Base-by-base conservation (phyloP, 1,140 invertebrate genomes). In the Penaeus vannamei region DNA sequence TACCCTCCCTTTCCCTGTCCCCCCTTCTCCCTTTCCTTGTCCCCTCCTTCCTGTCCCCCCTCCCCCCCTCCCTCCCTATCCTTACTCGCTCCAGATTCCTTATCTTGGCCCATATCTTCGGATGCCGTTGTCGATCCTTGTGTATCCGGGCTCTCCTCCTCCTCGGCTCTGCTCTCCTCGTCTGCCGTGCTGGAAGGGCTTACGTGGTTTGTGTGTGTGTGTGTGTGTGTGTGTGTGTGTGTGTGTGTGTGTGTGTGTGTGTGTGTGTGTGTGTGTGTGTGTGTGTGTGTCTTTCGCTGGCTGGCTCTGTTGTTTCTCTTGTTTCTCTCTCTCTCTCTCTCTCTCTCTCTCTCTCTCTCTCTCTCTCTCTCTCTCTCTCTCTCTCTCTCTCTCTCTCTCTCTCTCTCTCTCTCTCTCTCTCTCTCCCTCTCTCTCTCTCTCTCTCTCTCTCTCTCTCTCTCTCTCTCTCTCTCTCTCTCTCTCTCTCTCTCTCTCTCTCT, bases 251-350 rank as follows among this genome's bases (percentile, higher is more conserved):
- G n/a, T n/a, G n/a, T n/a, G n/a, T n/a, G n/a, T n/a, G n/a, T n/a
- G n/a, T n/a, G n/a, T n/a, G n/a, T n/a, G n/a, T n/a, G n/a, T n/a
- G n/a, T n/a, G n/a, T n/a, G n/a, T n/a, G n/a, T n/a, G n/a, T n/a
- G n/a, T n/a, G n/a, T n/a, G n/a, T n/a, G n/a, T n/a, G n/a, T n/a
- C n/a, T n/a, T n/a, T n/a, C n/a, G n/a, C n/a, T n/a, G n/a, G n/a
- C n/a, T n/a, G 62, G n/a, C 62, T 64, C 62, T 64, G 20, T 64
- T n/a, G 20, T n/a, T 64, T n/a, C n/a, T n/a, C n/a, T n/a, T 64
- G 20, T 64, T n/a, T 64, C 62, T 64, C 62, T 64, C 62, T 64
- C 62, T 64, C 62, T 64, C 62, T 64, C 62, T 64, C 62, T 64
- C 62, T 64, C 62, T 64, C 62, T 64, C 62, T 64, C 62, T 64